Evolutionary conservation across 2,113 vertebrate species (phyloP).

Genomic region (Sigmodon hispidus): DNA sequence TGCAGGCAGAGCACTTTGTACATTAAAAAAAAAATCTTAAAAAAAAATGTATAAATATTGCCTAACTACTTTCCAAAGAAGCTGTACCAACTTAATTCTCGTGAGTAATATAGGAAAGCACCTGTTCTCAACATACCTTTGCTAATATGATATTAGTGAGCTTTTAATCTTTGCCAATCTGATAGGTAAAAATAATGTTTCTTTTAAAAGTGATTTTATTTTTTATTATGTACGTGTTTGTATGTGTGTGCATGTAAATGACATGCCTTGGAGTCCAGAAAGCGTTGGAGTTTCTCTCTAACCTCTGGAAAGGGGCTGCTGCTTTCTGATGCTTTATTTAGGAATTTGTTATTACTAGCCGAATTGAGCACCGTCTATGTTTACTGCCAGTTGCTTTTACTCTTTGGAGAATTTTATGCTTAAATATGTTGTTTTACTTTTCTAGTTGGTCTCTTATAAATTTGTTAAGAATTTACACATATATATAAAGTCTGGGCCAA

Average conservation of each 20-base stretch:
- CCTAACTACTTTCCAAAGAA: slow-evolving; percentile 37
- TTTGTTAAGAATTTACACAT: slow-evolving; percentile 22
- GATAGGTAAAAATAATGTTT: slow-evolving; percentile 10
- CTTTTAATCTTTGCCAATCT: slow-evolving; percentile 41
- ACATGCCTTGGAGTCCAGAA: background rate
- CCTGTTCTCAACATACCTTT: slow-evolving; percentile 2
- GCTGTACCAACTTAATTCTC: slow-evolving; percentile 15
- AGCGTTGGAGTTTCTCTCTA: background rate
- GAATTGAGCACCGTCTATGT: background rate
- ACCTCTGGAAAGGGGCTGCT: slow-evolving; percentile 24
- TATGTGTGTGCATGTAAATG: background rate
- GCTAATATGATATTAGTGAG: background rate
- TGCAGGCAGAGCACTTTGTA: too few relatives aligned
- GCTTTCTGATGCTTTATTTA: slow-evolving; percentile 47
- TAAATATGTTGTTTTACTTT: slow-evolving; percentile 30
- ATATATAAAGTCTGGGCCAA: too few relatives aligned
- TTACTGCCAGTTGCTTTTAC: slow-evolving; percentile 3
- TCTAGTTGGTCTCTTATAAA: slow-evolving; percentile 3
- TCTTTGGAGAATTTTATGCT: slow-evolving; percentile 50
- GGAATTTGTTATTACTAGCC: background rate
- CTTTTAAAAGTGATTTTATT: background rate
- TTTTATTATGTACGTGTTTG: background rate
- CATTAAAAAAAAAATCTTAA: too few relatives aligned
- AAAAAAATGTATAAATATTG: slow-evolving; percentile 56
- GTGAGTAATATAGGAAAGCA: background rate